A percentile compares a stretch with the other conserved stretches of the same genome.
Evolutionary conservation across 2,888 invertebrate species (phyloP).

Genomic region (Spisula solida): DNA sequence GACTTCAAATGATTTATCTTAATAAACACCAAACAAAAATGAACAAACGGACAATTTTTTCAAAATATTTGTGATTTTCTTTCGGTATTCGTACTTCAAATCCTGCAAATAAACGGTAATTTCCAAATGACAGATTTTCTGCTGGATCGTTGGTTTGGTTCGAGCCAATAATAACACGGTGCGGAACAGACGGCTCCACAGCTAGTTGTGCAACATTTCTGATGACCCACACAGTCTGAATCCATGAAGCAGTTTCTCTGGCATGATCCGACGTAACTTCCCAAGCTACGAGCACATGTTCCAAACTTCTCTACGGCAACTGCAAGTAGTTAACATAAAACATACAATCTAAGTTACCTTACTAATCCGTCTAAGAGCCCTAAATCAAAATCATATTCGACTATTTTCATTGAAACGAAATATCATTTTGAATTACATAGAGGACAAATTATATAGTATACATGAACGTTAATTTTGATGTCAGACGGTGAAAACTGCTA

Average conservation of each 20-base stretch:
- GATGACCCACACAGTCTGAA: conserved; percentile 71
- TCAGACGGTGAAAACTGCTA: too few species aligned
- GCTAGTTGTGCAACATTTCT: conserved; percentile 73
- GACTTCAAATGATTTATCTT: too few species aligned
- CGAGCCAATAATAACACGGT: conserved; percentile 76
- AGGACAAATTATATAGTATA: too few species aligned
- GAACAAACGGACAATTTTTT: too few species aligned
- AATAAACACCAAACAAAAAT: too few species aligned
- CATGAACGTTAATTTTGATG: too few species aligned
- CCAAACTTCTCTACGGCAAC: conserved; percentile 71
- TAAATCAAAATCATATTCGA: too few species aligned
- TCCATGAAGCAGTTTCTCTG: conserved; percentile 69
- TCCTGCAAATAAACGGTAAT: conserved; percentile 71
- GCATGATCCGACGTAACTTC: conserved; percentile 48
- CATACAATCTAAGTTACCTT: too few species aligned
- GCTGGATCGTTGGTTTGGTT: conserved; percentile 58
- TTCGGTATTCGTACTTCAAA: background rate
- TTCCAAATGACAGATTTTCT: conserved; percentile 65
- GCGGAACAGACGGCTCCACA: conserved; percentile 73
- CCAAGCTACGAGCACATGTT: conserved; percentile 69
- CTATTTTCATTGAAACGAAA: too few species aligned
- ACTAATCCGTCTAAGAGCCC: too few species aligned
- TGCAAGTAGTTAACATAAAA: conserved; percentile 32
- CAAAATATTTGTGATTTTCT: background rate
- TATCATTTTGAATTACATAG: too few species aligned